Conservation (phyloP, 1,140 invertebrate species). For the Steinernema khuongi region DNA sequence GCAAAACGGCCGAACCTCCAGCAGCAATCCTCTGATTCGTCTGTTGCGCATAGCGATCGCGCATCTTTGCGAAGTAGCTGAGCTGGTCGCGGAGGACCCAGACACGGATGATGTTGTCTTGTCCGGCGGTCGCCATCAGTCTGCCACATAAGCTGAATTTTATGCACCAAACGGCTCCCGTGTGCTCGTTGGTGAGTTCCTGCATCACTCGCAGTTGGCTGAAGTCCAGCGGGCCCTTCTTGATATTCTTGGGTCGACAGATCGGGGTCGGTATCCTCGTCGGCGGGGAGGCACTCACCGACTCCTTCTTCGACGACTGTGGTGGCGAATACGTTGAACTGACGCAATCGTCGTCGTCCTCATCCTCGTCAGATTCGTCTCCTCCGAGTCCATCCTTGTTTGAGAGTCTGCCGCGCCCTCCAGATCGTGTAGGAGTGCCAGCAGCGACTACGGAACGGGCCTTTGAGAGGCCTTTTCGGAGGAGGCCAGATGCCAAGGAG, state of each 20-base stretch:
- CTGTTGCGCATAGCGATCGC: slow-evolving; percentile 72
- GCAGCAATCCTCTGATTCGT: slow-evolving; percentile 47
- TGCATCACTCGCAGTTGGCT: slow-evolving; percentile 72
- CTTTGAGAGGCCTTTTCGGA: neutral
- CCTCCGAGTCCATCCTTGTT: neutral
- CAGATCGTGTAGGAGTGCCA: neutral
- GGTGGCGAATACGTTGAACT: neutral
- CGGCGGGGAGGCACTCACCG: neutral
- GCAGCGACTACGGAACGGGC: neutral
- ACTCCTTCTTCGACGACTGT: neutral
- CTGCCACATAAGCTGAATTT: slow-evolving; percentile 76
- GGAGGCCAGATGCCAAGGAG: neutral
- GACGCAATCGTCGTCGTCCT: neutral
- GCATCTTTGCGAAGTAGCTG: slow-evolving; percentile 73
- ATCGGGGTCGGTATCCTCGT: slow-evolving; percentile 24
- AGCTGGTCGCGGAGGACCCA: slow-evolving; percentile 85
- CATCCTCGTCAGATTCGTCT: neutral
- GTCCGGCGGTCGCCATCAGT: slow-evolving; percentile 68
- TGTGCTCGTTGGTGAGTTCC: slow-evolving; percentile 72
- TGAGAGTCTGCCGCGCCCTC: neutral
- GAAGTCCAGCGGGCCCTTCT: slow-evolving; percentile 93
- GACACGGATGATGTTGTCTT: slow-evolving; percentile 83
- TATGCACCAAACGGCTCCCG: slow-evolving; percentile 93
- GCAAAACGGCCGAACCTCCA: neutral
- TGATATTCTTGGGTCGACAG: slow-evolving; percentile 49